A percentile compares a stretch with the other conserved stretches of the same genome.
These are phyloP conservation scores for Aelia acuminata DNA, from an alignment of 2,888 invertebrate genomes.

Conservation along the genomic window DNA sequence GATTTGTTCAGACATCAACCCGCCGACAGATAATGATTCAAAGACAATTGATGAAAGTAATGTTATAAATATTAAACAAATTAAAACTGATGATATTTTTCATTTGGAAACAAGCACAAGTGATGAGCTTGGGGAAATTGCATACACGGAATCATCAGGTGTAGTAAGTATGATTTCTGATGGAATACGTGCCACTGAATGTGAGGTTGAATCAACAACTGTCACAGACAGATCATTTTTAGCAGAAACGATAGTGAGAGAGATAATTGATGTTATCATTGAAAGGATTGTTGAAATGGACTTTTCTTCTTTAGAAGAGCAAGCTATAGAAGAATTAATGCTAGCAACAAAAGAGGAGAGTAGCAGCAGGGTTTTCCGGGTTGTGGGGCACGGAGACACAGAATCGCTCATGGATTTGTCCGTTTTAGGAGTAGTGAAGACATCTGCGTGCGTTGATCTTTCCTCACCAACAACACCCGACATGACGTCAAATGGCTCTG, in stretches of 20 bases:
- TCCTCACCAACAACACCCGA: background rate
- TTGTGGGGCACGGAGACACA: background rate
- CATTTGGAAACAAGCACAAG: constrained; percentile 42
- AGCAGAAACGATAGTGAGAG: constrained; percentile 22
- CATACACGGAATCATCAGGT: background rate
- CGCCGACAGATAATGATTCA: background rate
- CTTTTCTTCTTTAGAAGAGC: background rate
- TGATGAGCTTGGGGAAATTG: background rate
- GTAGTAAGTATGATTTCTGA: background rate
- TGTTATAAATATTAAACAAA: background rate
- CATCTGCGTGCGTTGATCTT: background rate
- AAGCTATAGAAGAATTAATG: background rate
- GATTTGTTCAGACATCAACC: background rate
- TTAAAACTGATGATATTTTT: background rate
- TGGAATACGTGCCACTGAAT: background rate
- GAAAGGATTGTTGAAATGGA: constrained; percentile 7
- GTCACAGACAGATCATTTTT: constrained; percentile 1
- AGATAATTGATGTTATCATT: background rate
- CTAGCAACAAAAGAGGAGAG: background rate
- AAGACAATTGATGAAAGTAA: background rate
- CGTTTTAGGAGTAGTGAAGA: background rate
- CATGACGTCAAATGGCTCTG: background rate
- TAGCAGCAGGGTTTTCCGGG: background rate
- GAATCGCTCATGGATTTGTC: constrained; percentile 16
- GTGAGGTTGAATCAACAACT: background rate